A percentile compares a stretch with the other conserved stretches of the same genome.
Conservation (phyloP, 2,113 vertebrate genomes). For the Butorides virescens region DNA sequence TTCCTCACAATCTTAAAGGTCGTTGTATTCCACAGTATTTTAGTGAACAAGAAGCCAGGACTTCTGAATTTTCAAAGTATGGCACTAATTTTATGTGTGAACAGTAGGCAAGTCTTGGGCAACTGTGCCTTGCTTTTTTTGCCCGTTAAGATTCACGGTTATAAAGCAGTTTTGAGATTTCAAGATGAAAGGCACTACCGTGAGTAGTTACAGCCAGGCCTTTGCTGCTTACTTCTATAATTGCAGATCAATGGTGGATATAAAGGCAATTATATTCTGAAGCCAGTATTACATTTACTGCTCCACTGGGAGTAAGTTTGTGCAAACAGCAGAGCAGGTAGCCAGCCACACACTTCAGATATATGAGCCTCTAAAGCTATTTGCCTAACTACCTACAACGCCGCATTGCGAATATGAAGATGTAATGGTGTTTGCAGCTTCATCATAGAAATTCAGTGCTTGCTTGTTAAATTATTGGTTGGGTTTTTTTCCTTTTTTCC, state of each 20-base stretch:
- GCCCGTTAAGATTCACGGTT: not conserved
- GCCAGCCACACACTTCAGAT: not conserved
- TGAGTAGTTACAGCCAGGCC: not conserved
- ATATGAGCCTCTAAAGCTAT: not conserved
- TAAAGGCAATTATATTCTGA: not conserved
- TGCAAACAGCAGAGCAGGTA: not conserved
- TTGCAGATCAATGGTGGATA: not conserved
- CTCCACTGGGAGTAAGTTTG: not conserved
- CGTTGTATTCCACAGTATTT: not conserved
- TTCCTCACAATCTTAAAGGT: not conserved
- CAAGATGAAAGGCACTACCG: not conserved
- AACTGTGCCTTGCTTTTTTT: not conserved
- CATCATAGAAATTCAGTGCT: not conserved
- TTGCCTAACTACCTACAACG: not conserved
- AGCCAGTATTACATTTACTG: not conserved
- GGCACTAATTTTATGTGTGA: not conserved
- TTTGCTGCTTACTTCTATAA: not conserved
- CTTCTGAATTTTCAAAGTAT: not conserved
- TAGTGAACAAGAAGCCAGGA: not conserved
- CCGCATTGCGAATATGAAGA: not conserved
- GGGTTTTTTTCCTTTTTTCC: not conserved
- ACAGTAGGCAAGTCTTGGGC: not conserved
- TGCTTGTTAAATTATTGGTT: not conserved
- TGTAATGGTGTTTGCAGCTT: not conserved
- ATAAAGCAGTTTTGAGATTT: not conserved